Percentiles rank a stretch among this genome's conserved stretches.
Evolutionary conservation across 1,140 invertebrate species (phyloP).

Genomic region (Sinella curviseta): DNA sequence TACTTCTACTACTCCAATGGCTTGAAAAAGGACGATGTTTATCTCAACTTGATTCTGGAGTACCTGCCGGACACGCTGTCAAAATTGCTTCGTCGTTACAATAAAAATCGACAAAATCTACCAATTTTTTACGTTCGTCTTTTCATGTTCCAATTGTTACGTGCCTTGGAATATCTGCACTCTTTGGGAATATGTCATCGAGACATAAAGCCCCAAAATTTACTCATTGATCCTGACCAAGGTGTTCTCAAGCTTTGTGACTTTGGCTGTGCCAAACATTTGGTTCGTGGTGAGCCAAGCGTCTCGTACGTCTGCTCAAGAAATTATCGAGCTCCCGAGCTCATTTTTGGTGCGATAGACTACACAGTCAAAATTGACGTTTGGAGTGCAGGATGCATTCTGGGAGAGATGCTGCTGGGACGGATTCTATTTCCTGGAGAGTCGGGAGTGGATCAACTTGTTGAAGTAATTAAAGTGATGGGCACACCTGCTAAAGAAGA

Average conservation of each 20-base stretch:
- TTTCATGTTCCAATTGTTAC: conserved; percentile 69
- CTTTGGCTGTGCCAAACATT: conserved; percentile 68
- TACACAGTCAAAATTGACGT: conserved; percentile 68
- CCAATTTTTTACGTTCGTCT: conserved; percentile 58
- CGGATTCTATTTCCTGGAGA: conserved; percentile 70
- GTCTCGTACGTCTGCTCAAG: conserved; percentile 71
- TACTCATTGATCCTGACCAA: conserved; percentile 67
- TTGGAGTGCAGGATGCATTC: conserved; percentile 68
- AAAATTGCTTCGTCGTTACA: conserved; percentile 65
- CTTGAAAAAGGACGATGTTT: conserved; percentile 61
- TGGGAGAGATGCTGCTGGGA: conserved; percentile 66
- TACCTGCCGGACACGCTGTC: conserved; percentile 68
- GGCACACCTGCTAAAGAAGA: conserved; percentile 67
- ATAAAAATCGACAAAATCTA: conserved; percentile 64
- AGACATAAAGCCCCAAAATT: conserved; percentile 38
- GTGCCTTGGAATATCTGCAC: conserved; percentile 59
- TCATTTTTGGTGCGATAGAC: conserved; percentile 70
- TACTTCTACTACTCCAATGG: conserved; percentile 20
- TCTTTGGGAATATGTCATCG: conserved; percentile 19
- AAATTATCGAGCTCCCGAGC: conserved; percentile 67
- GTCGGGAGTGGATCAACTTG: conserved; percentile 67
- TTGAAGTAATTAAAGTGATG: conserved; percentile 70
- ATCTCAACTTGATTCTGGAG: conserved; percentile 66
- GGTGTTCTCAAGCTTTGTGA: conserved; percentile 69
- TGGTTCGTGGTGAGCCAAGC: conserved; percentile 66